Evolutionary conservation across 2,888 invertebrate genomes (phyloP).

Genomic region (Callimorpha dominula): DNA sequence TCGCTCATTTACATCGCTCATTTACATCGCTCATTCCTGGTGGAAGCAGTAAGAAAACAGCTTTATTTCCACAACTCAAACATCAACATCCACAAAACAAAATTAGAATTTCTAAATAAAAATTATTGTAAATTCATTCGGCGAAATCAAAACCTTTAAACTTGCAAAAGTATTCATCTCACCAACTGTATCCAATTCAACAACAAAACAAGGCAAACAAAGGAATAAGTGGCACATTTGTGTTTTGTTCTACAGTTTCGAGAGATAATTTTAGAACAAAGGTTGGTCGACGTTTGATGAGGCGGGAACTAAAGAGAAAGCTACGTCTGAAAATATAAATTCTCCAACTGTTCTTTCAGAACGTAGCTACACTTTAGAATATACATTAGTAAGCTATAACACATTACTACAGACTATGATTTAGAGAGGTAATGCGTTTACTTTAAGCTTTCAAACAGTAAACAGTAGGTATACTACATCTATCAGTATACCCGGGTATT

Average conservation of each 20-base stretch:
- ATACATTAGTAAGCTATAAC: too few species aligned
- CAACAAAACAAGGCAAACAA: conserved; percentile 10
- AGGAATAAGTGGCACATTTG: neutral
- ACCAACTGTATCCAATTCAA: conserved; percentile 6
- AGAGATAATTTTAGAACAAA: conserved; percentile 7
- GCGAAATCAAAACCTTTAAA: neutral
- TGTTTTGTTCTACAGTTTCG: neutral
- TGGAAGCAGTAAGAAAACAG: neutral
- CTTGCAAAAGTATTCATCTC: conserved; percentile 7
- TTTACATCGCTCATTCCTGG: too few species aligned
- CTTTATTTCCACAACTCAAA: neutral
- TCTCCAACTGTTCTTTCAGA: neutral
- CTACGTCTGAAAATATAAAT: neutral
- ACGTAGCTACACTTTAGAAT: neutral
- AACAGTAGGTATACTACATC: too few species aligned
- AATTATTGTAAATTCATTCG: neutral
- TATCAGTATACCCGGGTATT: too few species aligned
- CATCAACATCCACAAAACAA: neutral
- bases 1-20: too few species aligned
- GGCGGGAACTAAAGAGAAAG: neutral
- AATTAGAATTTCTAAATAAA: neutral
- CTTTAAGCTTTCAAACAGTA: too few species aligned
- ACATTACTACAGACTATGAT: too few species aligned
- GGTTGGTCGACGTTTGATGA: neutral
- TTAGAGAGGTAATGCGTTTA: too few species aligned